Evolutionary conservation across 2,113 vertebrate species (phyloP), one percentile per base, ranked within the genome.

Genomic region (Chroicocephalus ridibundus): DNA sequence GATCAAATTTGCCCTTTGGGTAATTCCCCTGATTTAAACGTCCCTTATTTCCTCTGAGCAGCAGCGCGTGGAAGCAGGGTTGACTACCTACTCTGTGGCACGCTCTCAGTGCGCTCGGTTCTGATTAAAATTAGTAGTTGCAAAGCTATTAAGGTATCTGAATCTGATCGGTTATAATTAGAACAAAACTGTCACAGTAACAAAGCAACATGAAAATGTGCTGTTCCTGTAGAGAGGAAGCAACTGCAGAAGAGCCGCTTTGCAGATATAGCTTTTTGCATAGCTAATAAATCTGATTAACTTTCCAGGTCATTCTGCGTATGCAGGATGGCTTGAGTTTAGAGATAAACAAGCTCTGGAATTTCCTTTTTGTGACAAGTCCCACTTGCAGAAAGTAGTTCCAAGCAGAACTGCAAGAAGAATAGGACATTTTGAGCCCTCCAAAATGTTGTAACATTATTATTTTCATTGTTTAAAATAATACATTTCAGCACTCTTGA

Each of bases 91-190:
- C 24, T 46, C 52, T 57, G 36, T 57, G 57, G 61, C 46, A 12
- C 10, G 20, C 44, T n/a, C 60, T 87, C 74, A 70, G 31, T 10
- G 17, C 20, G 13, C 88, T 86, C 61, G 36, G 32, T 62, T 89
- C 29, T 69, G 62, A 69, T 87, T 76, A 91, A 90, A 88, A 86
- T 82, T 76, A 82, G 47, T 78, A 89, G 44, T 7, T 86, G 58
- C 58, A 70, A 76, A 94, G 88, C 65, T 93, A 82, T 92, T 84
- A 72, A 92, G 32, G 47, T 91, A 82, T 77, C 74, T 38, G 36
- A 91, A 62, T 85, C 54, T 46, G 36, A 62, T 55, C 3, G 1
- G 55, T 90, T 95, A 83, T 88, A 93, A 83, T 92, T 94, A 90
- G 88, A 95, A 93, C 5, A 13, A 80, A 94, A 82, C 46, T 79